Percentiles rank a stretch among this genome's conserved stretches.
Evolutionary conservation across 2,888 invertebrate genomes (phyloP).

Genomic region (Drosophila lacicola): DNA sequence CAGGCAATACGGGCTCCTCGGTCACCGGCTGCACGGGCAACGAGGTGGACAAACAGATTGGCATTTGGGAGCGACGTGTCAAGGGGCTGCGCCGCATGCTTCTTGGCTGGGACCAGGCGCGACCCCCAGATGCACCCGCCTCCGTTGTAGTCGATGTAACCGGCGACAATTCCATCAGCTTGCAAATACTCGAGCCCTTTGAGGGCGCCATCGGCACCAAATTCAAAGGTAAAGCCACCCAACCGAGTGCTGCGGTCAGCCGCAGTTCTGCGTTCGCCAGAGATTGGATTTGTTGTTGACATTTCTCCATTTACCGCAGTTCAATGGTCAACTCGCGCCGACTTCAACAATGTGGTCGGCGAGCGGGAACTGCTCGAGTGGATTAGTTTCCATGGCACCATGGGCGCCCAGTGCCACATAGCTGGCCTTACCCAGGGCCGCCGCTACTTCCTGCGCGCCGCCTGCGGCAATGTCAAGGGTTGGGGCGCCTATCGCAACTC

Average conservation of each 20-base stretch:
- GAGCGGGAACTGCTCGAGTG: slow-evolving; percentile 90
- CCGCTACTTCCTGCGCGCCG: slow-evolving; percentile 94
- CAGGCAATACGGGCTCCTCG: slow-evolving; percentile 84
- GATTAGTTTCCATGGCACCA: slow-evolving; percentile 84
- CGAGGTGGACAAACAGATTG: slow-evolving; percentile 93
- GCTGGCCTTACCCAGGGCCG: slow-evolving; percentile 93
- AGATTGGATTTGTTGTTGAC: slow-evolving; percentile 18
- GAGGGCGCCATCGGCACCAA: slow-evolving; percentile 95
- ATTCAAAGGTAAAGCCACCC: slow-evolving; percentile 91
- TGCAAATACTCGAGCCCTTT: slow-evolving; percentile 90
- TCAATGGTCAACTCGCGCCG: slow-evolving; percentile 96
- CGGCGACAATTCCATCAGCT: slow-evolving; percentile 88
- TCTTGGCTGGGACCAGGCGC: slow-evolving; percentile 94
- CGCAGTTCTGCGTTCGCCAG: slow-evolving; percentile 10
- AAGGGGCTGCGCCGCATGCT: slow-evolving; percentile 88
- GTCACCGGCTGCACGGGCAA: slow-evolving; percentile 90
- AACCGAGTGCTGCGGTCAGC: background rate
- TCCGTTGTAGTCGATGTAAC: slow-evolving; percentile 90
- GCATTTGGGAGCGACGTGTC: slow-evolving; percentile 92
- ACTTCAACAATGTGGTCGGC: slow-evolving; percentile 93
- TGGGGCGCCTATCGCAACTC: slow-evolving; percentile 92
- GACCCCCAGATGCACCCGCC: slow-evolving; percentile 93
- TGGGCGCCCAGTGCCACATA: slow-evolving; percentile 86
- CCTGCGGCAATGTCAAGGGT: slow-evolving; percentile 97
- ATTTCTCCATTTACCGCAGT: slow-evolving; percentile 86